These are phyloP conservation scores for Leptocoma aspasia DNA, from an alignment of 2,113 vertebrate species.

Conservation along the genomic window DNA sequence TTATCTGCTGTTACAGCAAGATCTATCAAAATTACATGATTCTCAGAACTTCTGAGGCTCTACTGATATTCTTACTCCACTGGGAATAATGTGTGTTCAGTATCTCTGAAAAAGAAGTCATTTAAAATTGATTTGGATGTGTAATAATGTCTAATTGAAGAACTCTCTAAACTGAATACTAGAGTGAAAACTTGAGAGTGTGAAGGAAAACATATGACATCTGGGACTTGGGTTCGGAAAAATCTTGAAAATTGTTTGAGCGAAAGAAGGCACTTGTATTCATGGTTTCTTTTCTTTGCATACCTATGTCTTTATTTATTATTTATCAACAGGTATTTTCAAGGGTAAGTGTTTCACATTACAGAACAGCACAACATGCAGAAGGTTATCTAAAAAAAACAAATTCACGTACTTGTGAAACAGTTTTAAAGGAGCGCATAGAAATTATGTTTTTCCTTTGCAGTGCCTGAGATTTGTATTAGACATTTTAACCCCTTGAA, in stretches of 20 bases:
- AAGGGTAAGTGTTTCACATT: not conserved
- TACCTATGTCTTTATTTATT: not conserved
- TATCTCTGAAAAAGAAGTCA: not conserved
- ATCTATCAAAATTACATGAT: not conserved
- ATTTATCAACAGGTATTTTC: not conserved
- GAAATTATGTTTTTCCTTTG: not conserved
- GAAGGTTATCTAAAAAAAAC: not conserved
- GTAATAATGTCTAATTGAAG: slow-evolving; percentile 8
- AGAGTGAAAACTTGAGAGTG: not conserved
- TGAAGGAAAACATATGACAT: not conserved
- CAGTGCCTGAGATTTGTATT: not conserved
- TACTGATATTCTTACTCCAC: not conserved
- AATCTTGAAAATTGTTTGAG: not conserved
- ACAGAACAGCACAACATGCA: not conserved
- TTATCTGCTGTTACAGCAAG: not conserved
- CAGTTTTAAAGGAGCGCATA: not conserved
- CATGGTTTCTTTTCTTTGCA: not conserved
- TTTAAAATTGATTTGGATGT: slow-evolving; percentile 20
- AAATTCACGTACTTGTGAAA: not conserved
- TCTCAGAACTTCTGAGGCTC: not conserved
- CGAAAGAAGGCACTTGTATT: not conserved
- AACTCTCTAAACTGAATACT: not conserved
- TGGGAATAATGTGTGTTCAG: not conserved
- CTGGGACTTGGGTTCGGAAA: not conserved
- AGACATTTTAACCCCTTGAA: not conserved